phyloP scores from a whole-genome alignment of 2,797 vertebrate genomes.

The Uromys caudimaculatus region DNA sequence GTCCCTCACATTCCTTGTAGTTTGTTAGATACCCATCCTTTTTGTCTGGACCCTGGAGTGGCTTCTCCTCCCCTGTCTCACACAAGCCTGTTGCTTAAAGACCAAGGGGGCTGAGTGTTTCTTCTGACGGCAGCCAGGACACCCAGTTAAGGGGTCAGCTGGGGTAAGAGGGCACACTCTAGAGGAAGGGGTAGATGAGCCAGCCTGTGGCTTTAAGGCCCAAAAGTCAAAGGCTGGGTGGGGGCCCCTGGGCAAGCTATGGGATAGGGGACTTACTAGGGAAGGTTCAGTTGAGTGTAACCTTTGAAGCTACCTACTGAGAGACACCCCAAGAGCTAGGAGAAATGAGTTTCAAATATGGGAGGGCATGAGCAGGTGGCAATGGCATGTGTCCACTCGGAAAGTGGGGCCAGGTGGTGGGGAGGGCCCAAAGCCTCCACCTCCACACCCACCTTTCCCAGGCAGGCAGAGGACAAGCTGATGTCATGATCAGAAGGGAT shows the following conservation, averaged over 20 bases:
- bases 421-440: not conserved
- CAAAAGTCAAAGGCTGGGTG: not conserved
- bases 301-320: accelerated
- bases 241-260: not conserved
- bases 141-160: not conserved
- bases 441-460: slow-evolving; percentile 42
- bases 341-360: slow-evolving; percentile 7
- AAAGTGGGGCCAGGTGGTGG: slow-evolving; percentile 36
- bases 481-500: slow-evolving; percentile 78
- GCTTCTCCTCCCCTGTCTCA: not conserved
- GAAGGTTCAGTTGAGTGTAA: not conserved
- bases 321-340: not conserved
- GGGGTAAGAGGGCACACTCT: not conserved
- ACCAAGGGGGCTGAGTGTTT: not conserved
- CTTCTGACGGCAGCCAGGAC: not conserved
- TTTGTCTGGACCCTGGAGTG: not conserved
- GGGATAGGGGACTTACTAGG: not conserved
- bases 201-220: not conserved
- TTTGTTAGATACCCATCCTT: not conserved
- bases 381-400: not conserved
- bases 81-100: not conserved
- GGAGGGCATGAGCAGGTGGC: not conserved
- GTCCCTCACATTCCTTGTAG: not conserved
- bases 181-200: not conserved
- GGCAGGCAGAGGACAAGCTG: slow-evolving; percentile 60